Evolutionary conservation across 2,888 invertebrate species (phyloP).

Genomic region (Galerucella pusilla): DNA sequence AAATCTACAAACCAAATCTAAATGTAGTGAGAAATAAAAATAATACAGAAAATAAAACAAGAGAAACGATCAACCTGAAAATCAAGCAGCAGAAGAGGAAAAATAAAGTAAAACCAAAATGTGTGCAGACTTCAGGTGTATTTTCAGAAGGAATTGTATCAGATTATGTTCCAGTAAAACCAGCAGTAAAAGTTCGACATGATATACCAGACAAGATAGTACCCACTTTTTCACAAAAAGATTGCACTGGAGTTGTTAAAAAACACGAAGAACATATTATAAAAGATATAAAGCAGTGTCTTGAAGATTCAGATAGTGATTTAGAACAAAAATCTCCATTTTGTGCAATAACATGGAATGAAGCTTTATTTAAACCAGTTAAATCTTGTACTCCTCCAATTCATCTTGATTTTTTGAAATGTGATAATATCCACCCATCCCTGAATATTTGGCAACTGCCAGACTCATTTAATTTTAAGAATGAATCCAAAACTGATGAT

Average conservation of each 20-base stretch:
- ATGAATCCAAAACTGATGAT: constrained; percentile 22
- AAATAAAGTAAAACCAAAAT: constrained; percentile 40
- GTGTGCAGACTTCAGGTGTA: constrained; percentile 40
- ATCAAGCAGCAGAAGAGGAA: constrained; percentile 8
- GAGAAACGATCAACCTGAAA: constrained; percentile 19
- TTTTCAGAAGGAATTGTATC: constrained; percentile 44
- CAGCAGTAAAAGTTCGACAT: neutral
- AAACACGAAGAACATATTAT: constrained; percentile 26
- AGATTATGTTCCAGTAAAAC: constrained; percentile 10
- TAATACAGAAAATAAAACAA: constrained; percentile 49
- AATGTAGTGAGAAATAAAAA: constrained; percentile 59
- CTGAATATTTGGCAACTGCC: constrained; percentile 59
- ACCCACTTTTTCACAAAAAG: constrained; percentile 49
- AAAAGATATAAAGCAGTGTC: constrained; percentile 28
- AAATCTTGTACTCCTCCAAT: constrained; percentile 10
- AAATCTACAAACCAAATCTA: constrained; percentile 60
- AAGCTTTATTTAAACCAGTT: constrained; percentile 24
- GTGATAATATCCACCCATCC: constrained; percentile 52
- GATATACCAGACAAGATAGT: constrained; percentile 37
- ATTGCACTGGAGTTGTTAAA: constrained; percentile 20
- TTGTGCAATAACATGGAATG: constrained; percentile 31
- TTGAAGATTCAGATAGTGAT: constrained; percentile 37
- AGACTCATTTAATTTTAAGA: constrained; percentile 55
- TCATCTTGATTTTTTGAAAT: constrained; percentile 9
- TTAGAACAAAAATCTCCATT: constrained; percentile 34